Evolutionary conservation across 2,888 invertebrate genomes (phyloP).

Genomic region (Atrina japonica): DNA sequence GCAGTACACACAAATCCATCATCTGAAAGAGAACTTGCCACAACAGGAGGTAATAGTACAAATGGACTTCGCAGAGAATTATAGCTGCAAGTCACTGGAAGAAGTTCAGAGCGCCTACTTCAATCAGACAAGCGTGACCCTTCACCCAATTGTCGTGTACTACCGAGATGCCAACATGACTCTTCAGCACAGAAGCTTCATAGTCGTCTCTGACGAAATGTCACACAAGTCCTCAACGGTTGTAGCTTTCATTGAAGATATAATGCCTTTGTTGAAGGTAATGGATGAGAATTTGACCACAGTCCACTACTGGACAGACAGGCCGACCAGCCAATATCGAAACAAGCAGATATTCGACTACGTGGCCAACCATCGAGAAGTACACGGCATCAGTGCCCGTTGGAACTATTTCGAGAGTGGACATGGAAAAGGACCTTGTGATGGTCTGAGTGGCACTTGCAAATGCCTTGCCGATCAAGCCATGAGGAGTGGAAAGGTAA

Average conservation of each 20-base stretch:
- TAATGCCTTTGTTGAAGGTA: conserved; percentile 31
- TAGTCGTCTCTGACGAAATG: conserved; percentile 41
- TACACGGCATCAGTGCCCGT: conserved; percentile 31
- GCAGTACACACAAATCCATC: conserved; percentile 31
- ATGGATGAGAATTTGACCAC: conserved; percentile 11
- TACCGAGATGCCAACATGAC: conserved; percentile 19
- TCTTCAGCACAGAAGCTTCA: conserved; percentile 38
- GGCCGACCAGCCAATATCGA: conserved; percentile 50
- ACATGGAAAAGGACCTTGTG: too few relatives aligned
- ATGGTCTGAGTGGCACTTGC: conserved; percentile 45
- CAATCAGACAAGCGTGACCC: conserved; percentile 33
- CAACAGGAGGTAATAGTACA: conserved; percentile 36
- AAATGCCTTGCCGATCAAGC: conserved; percentile 51
- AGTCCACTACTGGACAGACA: conserved; percentile 51
- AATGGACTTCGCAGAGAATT: conserved; percentile 55
- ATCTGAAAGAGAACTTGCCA: conserved; percentile 34
- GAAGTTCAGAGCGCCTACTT: conserved; percentile 51
- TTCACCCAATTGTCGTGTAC: conserved; percentile 40
- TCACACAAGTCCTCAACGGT: conserved; percentile 33
- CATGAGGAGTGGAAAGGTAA: conserved; percentile 21
- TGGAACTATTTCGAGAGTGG: too few relatives aligned
- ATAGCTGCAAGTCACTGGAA: conserved; percentile 40
- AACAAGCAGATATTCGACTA: conserved; percentile 47
- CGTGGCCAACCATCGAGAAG: conserved; percentile 39
- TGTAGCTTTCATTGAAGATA: conserved; percentile 24